Conservation (phyloP, 2,888 invertebrate species). For the Tryphoninae sp. region DNA sequence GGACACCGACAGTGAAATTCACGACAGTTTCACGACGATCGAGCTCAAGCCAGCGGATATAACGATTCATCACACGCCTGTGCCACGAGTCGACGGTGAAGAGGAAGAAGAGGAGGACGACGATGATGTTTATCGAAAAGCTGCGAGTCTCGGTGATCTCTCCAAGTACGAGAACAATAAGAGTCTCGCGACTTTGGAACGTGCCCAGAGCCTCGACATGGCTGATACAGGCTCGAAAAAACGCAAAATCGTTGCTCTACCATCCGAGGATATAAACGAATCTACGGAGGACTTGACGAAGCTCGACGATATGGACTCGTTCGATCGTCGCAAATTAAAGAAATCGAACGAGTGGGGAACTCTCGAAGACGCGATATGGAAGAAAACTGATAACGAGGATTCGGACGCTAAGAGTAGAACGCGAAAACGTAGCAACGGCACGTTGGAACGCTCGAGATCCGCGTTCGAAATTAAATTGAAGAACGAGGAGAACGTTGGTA, state of each 20-base stretch:
- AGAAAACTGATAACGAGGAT: conserved; percentile 81
- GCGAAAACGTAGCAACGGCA: conserved; percentile 80
- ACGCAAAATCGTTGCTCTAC: conserved; percentile 84
- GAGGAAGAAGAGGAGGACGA: conserved; percentile 82
- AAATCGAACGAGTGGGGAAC: conserved; percentile 90
- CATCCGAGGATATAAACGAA: conserved; percentile 79
- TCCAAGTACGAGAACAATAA: conserved; percentile 85
- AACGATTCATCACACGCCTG: conserved; percentile 87
- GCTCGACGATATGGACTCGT: conserved; percentile 86
- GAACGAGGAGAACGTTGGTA: conserved; percentile 76
- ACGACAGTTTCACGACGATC: conserved; percentile 84
- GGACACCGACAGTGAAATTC: conserved; percentile 82
- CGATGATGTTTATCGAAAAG: conserved; percentile 87
- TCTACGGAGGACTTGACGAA: conserved; percentile 79
- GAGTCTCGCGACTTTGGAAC: conserved; percentile 85
- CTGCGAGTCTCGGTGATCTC: conserved; percentile 90
- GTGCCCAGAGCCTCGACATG: conserved; percentile 91
- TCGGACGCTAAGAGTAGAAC: conserved; percentile 64
- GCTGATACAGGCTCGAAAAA: conserved; percentile 85
- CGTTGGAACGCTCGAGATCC: conserved; percentile 85
- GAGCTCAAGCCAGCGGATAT: conserved; percentile 89
- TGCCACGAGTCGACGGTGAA: conserved; percentile 80
- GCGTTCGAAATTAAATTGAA: conserved; percentile 84
- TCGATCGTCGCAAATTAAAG: conserved; percentile 87
- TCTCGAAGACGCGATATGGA: conserved; percentile 89